Conservation (phyloP, 2,888 invertebrate species). For the Agelastica alni region DNA sequence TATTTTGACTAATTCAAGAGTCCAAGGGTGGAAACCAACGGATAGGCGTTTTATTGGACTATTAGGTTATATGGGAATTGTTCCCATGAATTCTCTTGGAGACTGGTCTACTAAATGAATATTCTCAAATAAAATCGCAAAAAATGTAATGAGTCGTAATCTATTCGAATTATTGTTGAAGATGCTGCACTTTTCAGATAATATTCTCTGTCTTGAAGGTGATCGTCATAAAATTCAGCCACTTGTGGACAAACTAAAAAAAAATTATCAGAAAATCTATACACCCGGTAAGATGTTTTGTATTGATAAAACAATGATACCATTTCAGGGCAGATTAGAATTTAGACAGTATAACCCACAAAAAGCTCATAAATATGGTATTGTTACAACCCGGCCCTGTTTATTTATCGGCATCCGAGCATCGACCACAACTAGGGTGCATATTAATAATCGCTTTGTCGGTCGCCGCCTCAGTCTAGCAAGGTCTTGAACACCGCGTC, state of each 20-base stretch:
- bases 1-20: conserved; percentile 17
- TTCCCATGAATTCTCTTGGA: conserved; percentile 12
- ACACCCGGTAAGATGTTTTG: conserved; percentile 37
- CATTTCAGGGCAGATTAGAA: conserved; percentile 38
- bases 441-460: too few species aligned
- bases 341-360: conserved; percentile 39
- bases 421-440: too few species aligned
- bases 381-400: too few species aligned
- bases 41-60: conserved; percentile 23
- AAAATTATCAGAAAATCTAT: conserved; percentile 31
- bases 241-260: conserved; percentile 31
- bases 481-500: too few species aligned
- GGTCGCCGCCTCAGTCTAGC: too few species aligned
- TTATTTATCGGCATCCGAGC: too few species aligned
- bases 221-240: conserved; percentile 37
- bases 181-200: conserved; percentile 40
- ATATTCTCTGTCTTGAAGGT: conserved; percentile 31
- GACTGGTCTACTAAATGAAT: conserved; percentile 24
- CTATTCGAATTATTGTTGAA: conserved; percentile 21
- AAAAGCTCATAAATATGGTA: too few species aligned
- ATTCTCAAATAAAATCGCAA: conserved; percentile 16
- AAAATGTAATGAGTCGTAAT: conserved; percentile 19
- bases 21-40: conserved; percentile 24
- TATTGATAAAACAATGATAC: conserved; percentile 41
- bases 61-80: conserved; percentile 27